Evolutionary conservation across 2,888 invertebrate genomes (phyloP), one percentile per base, ranked within the genome.

Genomic region (Hymenopus coronatus): DNA sequence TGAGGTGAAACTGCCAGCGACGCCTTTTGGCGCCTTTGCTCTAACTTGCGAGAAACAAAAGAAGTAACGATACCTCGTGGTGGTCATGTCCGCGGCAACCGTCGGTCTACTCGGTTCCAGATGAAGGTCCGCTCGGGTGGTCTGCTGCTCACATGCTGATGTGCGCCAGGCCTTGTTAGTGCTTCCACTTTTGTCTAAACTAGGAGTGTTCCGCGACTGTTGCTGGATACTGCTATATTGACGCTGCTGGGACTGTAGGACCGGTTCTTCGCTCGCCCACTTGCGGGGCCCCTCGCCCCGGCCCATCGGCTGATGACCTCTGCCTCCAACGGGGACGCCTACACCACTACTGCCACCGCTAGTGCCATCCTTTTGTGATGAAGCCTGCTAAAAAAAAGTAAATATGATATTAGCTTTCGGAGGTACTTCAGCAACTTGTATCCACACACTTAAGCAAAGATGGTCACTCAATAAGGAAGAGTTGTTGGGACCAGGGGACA

Each of bases 181-280:
- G 28, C 89, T 33, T 88, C 82, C 30, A 30, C 27, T 30, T 86
- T 46, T 27, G 2, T 88, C 88, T n/a, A 88, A 84, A 20, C 88
- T 84, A 28, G 90, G 89, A 89, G 87, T 89, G 82, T 89, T 92
- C 91, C 91, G 92, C 90, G 89, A 91, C 90, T 89, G 91, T 85
- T 30, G 89, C 93, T 91, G 92, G 94, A 94, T 92, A 93, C 92
- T 91, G 93, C 93, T 90, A 94, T 94, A 94, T 70, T 70, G 54
- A 70, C 94, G 94, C 93, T 93, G 92, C 91, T 93, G 92, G 84
- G 92, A 92, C 89, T 92, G 92, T 90, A 92, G 91, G 90, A 91
- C 92, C 91, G 91, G 92, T 90, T 90, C 91, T 91, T 90, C 91
- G 89, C 88, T 90, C 90, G 89, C 88, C 90, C 89, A 90, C 89